Conservation (phyloP, 2,888 invertebrate species). For the Parasteatoda lunata region DNA sequence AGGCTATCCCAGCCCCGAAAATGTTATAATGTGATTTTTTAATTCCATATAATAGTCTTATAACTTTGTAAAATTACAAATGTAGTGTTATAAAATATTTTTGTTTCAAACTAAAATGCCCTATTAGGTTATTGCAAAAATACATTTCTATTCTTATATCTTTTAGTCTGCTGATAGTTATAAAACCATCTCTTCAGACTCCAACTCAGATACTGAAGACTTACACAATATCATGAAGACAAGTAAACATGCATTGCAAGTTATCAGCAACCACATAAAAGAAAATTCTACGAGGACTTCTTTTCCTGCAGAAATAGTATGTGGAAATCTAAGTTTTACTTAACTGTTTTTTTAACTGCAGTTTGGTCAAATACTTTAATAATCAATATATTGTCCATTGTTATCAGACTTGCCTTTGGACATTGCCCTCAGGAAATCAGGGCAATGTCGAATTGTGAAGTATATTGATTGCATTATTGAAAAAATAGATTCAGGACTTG, state of each 20-base stretch:
- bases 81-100: neutral
- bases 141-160: neutral
- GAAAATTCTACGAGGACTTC: slow-evolving; percentile 16
- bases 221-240: slow-evolving; percentile 79
- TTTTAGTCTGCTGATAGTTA: slow-evolving; percentile 7
- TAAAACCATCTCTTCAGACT: slow-evolving; percentile 73
- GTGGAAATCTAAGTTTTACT: slow-evolving; percentile 67
- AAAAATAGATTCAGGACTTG: too few species aligned
- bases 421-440: too few species aligned
- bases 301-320: slow-evolving; percentile 73
- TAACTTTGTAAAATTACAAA: too few species aligned
- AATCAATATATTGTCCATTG: too few species aligned
- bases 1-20: too few species aligned
- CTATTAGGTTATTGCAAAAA: too few species aligned
- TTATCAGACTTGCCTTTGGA: neutral
- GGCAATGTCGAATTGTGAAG: too few species aligned
- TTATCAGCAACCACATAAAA: slow-evolving; percentile 38
- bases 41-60: too few species aligned
- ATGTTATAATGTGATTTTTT: too few species aligned
- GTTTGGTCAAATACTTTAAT: too few species aligned
- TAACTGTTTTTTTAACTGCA: neutral
- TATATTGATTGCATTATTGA: too few species aligned
- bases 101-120: neutral
- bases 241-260: slow-evolving; percentile 41
- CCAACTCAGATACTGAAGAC: slow-evolving; percentile 82